Conservation (phyloP, 2,888 invertebrate genomes). For the Chironomus riparius region DNA sequence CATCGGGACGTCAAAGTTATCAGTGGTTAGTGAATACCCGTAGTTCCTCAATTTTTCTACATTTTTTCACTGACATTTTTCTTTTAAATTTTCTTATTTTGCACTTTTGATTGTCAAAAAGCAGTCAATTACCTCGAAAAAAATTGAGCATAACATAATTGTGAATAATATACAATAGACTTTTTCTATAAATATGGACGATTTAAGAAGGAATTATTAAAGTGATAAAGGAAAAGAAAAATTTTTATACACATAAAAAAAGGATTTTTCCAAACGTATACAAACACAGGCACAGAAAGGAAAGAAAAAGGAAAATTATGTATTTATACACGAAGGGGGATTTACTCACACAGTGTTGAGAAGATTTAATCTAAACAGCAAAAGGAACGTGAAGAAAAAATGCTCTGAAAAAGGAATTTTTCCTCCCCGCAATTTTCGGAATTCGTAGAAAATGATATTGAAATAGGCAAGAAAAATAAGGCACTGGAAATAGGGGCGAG, state of each 20-base stretch:
- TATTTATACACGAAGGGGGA: not conserved
- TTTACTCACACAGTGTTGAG: not conserved
- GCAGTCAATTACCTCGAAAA: constrained; percentile 17
- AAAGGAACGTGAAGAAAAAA: not conserved
- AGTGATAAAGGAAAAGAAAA: not conserved
- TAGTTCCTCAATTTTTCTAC: not conserved
- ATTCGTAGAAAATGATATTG: not conserved
- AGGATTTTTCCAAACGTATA: not conserved
- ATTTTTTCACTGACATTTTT: constrained; percentile 22
- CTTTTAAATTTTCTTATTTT: not conserved
- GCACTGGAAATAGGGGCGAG: not conserved
- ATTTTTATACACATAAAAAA: not conserved
- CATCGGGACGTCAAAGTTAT: constrained; percentile 14
- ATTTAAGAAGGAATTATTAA: not conserved
- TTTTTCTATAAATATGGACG: not conserved
- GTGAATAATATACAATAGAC: not conserved
- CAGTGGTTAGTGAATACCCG: constrained; percentile 20
- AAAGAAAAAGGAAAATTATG: not conserved
- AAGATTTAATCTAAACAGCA: not conserved
- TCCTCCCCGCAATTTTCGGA: not conserved
- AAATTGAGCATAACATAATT: too few relatives aligned
- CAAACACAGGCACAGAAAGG: not conserved
- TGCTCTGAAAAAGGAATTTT: not conserved
- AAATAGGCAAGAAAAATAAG: not conserved
- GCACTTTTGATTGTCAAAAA: not conserved